Evolutionary conservation across 2,113 vertebrate genomes (phyloP).

Genomic region (Bubalus kerabau): DNA sequence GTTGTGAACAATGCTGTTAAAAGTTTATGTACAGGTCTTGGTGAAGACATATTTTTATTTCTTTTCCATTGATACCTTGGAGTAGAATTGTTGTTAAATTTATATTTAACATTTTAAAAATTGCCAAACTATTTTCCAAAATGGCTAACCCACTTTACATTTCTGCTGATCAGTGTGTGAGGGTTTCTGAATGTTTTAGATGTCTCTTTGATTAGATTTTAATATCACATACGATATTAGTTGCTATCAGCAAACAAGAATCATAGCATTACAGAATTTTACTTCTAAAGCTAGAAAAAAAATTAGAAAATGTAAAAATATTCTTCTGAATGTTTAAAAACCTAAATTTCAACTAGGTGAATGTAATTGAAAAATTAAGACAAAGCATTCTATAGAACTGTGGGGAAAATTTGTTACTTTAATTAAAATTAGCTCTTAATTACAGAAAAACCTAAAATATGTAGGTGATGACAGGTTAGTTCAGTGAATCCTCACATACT

Average conservation of each 20-base stretch:
- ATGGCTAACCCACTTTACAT: not conserved
- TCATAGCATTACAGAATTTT: not conserved
- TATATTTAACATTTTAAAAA: slow-evolving; percentile 10
- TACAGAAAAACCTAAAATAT: not conserved
- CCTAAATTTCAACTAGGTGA: not conserved
- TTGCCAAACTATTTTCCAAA: not conserved
- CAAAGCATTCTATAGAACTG: not conserved
- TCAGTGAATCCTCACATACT: not conserved
- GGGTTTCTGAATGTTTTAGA: not conserved
- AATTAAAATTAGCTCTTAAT: slow-evolving; percentile 1
- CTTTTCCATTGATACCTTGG: not conserved
- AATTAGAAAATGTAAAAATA: not conserved
- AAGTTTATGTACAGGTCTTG: not conserved
- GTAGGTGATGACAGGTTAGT: not conserved
- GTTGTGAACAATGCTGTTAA: not conserved
- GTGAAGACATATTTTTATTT: not conserved
- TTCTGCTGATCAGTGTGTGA: not conserved
- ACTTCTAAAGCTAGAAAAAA: not conserved
- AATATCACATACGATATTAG: not conserved
- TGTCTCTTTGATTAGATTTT: not conserved
- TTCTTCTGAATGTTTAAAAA: not conserved
- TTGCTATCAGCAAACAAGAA: not conserved
- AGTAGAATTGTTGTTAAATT: slow-evolving; percentile 8
- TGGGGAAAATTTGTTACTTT: not conserved
- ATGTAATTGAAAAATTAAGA: not conserved